phyloP scores from a whole-genome alignment of 2,888 invertebrate genomes.

The Amphimallon solstitiale region DNA sequence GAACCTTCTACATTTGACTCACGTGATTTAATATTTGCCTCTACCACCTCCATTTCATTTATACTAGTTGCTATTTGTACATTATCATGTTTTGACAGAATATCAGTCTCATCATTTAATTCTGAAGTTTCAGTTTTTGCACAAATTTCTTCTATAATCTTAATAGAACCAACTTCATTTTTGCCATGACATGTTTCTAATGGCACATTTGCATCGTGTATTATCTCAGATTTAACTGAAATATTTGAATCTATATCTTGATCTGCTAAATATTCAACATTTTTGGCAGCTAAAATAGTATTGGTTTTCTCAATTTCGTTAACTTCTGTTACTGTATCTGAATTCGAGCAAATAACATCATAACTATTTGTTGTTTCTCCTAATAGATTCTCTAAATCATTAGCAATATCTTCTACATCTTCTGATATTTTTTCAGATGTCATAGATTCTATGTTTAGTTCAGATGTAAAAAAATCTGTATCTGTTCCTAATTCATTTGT shows the following conservation, averaged over 20 bases:
- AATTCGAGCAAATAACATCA: constrained; percentile 26
- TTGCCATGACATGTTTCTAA: not conserved
- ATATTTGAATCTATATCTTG: not conserved
- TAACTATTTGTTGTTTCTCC: constrained; percentile 49
- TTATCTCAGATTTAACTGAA: not conserved
- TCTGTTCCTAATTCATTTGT: constrained; percentile 46
- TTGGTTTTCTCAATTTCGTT: not conserved
- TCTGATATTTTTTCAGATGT: constrained; percentile 56
- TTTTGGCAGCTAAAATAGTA: not conserved
- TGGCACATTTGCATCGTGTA: not conserved
- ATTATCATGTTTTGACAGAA: not conserved
- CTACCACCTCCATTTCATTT: not conserved
- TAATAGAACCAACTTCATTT: not conserved
- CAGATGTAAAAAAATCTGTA: constrained; percentile 50
- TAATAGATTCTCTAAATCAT: constrained; percentile 60
- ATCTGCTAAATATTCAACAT: not conserved
- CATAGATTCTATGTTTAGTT: constrained; percentile 53
- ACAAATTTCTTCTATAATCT: not conserved
- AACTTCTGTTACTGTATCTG: not conserved
- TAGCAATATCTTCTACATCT: constrained; percentile 62
- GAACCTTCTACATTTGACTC: not conserved
- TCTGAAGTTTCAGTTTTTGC: not conserved
- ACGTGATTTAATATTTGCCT: not conserved
- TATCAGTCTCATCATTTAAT: constrained; percentile 9
- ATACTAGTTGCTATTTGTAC: not conserved